Evolutionary conservation across 2,888 invertebrate genomes (phyloP).

Genomic region (Plebejus argus): DNA sequence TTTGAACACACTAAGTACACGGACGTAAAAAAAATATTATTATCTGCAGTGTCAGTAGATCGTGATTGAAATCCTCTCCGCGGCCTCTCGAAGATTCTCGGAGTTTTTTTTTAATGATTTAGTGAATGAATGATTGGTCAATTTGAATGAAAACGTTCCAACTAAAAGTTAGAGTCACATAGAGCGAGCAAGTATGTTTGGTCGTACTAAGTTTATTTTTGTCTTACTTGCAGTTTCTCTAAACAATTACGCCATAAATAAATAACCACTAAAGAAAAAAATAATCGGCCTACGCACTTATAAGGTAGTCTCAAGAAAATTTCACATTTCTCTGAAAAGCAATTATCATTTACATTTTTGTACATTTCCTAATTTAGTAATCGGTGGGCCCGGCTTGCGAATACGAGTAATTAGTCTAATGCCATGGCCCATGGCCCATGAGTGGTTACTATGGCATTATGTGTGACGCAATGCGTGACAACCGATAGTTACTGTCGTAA

Average conservation of each 20-base stretch:
- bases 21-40: no score
- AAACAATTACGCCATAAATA: neutral
- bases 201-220: no score
- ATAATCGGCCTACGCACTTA: neutral
- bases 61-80: constrained; percentile 52
- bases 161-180: no score
- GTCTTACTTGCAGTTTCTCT: neutral
- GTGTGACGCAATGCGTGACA: constrained; percentile 28
- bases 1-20: no score
- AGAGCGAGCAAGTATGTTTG: neutral
- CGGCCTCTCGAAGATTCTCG: neutral
- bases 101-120: neutral
- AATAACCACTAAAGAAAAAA: neutral
- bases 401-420: constrained; percentile 20
- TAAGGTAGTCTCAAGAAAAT: neutral
- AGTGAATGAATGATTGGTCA: neutral
- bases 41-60: constrained; percentile 51
- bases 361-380: neutral
- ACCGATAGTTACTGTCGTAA: constrained; percentile 16
- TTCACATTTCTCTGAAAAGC: constrained; percentile 11
- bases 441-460: constrained; percentile 23
- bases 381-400: neutral
- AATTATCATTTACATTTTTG: no score
- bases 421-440: no score
- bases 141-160: neutral